Evolutionary conservation across 2,113 vertebrate species (phyloP).

Genomic region (Furnarius figulus): DNA sequence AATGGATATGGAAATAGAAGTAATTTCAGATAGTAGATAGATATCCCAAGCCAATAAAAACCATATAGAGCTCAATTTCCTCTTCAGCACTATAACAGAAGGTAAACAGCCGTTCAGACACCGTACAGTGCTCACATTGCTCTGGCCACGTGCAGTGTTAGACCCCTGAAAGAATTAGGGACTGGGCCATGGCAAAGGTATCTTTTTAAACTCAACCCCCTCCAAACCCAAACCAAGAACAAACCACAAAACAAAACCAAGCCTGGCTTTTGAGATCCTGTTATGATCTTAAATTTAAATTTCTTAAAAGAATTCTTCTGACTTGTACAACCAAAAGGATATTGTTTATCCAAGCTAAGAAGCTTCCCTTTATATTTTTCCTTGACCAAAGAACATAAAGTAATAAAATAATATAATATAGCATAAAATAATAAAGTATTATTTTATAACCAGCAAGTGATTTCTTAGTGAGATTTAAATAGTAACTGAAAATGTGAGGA

Average conservation of each 20-base stretch:
- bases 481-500: background rate
- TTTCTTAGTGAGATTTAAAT: background rate
- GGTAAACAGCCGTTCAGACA: conserved; percentile 30
- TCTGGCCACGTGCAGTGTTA: background rate
- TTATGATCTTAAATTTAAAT: background rate
- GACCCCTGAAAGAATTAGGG: background rate
- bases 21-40: conserved; percentile 43
- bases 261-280: background rate
- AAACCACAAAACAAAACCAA: background rate
- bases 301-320: background rate
- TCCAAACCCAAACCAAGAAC: background rate
- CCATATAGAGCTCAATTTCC: conserved; percentile 41
- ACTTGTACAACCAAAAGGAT: background rate
- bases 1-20: conserved; percentile 61
- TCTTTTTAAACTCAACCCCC: background rate
- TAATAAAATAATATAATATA: no score
- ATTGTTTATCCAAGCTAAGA: background rate
- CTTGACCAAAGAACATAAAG: background rate
- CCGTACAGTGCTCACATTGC: background rate
- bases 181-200: background rate
- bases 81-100: conserved; percentile 2
- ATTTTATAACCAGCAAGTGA: background rate
- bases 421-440: background rate
- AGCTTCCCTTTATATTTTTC: background rate
- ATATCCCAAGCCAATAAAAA: conserved; percentile 65